Evolutionary conservation across 2,888 invertebrate genomes (phyloP), one percentile per base, ranked within the genome.

Genomic region (Heliconius ismenius): DNA sequence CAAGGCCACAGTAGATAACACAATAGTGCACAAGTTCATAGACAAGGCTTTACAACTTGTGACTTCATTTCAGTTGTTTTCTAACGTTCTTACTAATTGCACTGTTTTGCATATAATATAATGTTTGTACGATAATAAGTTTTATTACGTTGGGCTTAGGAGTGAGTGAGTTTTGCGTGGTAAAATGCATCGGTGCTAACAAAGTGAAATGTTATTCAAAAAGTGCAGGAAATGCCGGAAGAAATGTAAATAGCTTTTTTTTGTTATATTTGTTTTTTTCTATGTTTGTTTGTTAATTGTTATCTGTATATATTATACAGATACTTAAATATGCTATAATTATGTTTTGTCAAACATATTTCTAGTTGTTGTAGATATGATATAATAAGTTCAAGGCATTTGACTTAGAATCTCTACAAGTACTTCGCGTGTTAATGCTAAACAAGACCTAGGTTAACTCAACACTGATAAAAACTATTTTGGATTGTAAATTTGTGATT

Each of bases 151-250:
- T 64, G 4, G 3, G 15, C 7, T 54, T 74, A 74, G 36, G 60
- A 39, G 32, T 26, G 60, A 60, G n/a, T 26, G 39, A 21, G 54
- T 58, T 4, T 75, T n/a, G 68, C 43, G 13, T 73, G 36, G 4
- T 62, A 74, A 75, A 39, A 75, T 75, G 73, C 69, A 36, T 13
- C 0, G 28, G 11, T 60, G 60, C 36, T 39, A 39, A 64, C 4
- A 54, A 32, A 70, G 76, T 75, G 76, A 36, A 60, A 92, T 93
- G 93, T 86, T 93, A 79, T 92, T 92, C 78, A 90, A 89, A 82
- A 92, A 90, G 84, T 93, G 93, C 86, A 90, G 89, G 76, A 90
- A 88, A 82, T 92, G 93, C 79, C 87, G 91, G 13, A 89, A 83
- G 76, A 91, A 91, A 87, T 89, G 93, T 92, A 91, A 92, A 83